Evolutionary conservation across 2,113 vertebrate genomes (phyloP).

Genomic region (Poeciliopsis turrubarensis): DNA sequence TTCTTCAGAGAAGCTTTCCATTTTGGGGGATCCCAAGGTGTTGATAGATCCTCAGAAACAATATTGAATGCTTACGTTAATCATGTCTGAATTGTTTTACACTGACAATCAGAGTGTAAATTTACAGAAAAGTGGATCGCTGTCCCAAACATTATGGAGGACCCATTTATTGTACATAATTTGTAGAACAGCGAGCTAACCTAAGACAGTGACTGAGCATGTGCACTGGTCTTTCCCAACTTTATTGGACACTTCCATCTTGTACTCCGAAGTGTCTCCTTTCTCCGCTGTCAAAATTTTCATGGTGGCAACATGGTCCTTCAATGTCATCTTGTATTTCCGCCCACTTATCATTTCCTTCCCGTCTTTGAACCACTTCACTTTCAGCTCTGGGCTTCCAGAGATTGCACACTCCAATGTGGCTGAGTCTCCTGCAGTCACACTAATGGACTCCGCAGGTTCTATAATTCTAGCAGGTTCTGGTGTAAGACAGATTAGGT

Average conservation of each 20-base stretch:
- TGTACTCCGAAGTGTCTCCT: conserved; percentile 91
- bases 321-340: conserved; percentile 93
- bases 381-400: conserved; percentile 94
- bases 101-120: neutral
- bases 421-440: conserved; percentile 93
- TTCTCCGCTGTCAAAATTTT: conserved; percentile 92
- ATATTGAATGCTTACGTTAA: neutral
- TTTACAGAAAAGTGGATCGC: neutral
- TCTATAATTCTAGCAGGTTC: conserved; percentile 95
- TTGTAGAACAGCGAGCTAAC: conserved; percentile 77
- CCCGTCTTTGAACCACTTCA: conserved; percentile 95
- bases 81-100: neutral
- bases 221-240: conserved; percentile 92
- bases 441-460: conserved; percentile 90
- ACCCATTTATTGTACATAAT: neutral
- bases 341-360: conserved; percentile 90
- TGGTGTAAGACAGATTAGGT: conserved; percentile 81
- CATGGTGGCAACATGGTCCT: conserved; percentile 89
- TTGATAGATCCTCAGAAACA: no score
- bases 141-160: neutral
- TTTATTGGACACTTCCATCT: conserved; percentile 93
- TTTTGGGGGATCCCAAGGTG: no score
- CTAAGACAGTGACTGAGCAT: conserved; percentile 91
- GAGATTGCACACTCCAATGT: conserved; percentile 90
- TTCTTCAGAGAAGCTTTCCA: no score